phyloP scores from a whole-genome alignment of 2,888 invertebrate genomes.

The Phortica okadai region DNA sequence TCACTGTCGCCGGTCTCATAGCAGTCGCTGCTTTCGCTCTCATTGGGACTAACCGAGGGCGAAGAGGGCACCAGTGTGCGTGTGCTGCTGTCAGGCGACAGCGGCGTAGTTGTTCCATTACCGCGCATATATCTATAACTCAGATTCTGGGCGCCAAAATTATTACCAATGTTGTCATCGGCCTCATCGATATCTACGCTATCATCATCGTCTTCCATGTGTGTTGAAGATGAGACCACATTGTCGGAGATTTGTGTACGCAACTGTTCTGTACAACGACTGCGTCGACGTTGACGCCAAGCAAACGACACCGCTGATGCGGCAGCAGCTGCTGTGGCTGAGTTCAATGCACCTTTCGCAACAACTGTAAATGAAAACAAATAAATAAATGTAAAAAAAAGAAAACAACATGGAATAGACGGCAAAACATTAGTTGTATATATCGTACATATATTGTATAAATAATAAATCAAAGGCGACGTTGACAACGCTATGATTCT shows the following conservation, averaged over 20 bases:
- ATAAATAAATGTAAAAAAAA: not conserved
- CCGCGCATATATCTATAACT: slow-evolving; percentile 9
- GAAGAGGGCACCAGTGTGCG: slow-evolving; percentile 2
- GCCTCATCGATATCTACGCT: not conserved
- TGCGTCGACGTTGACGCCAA: not conserved
- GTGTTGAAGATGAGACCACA: slow-evolving; percentile 36
- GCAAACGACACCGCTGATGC: slow-evolving; percentile 20
- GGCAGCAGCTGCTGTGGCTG: slow-evolving; percentile 48
- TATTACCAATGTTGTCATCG: slow-evolving; percentile 29
- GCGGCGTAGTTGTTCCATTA: not conserved
- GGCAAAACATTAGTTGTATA: no score
- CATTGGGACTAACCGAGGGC: slow-evolving; percentile 8
- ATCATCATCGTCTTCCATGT: not conserved
- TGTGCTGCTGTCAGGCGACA: slow-evolving; percentile 22
- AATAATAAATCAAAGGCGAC: not conserved
- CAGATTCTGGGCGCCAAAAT: slow-evolving; percentile 14
- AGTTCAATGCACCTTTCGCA: slow-evolving; percentile 54
- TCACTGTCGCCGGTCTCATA: slow-evolving; percentile 31
- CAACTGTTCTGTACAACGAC: slow-evolving; percentile 37
- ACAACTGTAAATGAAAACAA: slow-evolving; percentile 54
- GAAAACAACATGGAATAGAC: slow-evolving; percentile 1
- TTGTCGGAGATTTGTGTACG: slow-evolving; percentile 41
- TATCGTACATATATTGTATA: not conserved
- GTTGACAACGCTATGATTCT: not conserved
- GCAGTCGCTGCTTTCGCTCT: slow-evolving; percentile 30